phyloP scores from a whole-genome alignment of 2,888 invertebrate species.

The Orgyia antiqua region DNA sequence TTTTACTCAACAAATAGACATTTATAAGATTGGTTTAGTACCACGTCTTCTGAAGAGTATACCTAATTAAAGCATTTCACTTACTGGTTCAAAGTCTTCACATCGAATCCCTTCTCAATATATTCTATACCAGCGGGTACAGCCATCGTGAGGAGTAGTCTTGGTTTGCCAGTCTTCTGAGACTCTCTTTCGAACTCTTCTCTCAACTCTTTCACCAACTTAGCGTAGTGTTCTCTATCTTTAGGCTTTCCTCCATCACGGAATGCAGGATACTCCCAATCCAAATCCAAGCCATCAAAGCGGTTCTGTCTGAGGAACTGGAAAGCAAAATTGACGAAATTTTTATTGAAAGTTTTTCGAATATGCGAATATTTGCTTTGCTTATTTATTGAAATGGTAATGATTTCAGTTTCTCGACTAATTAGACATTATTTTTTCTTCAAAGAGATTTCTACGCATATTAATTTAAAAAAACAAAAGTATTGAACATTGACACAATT shows the following conservation, averaged over 20 bases:
- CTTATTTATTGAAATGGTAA: too few species aligned
- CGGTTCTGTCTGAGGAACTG: conserved; percentile 91
- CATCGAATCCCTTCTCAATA: conserved; percentile 95
- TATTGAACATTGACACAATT: too few species aligned
- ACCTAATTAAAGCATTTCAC: too few species aligned
- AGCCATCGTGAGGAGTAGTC: conserved; percentile 92
- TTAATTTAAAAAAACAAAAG: too few species aligned
- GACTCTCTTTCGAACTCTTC: conserved; percentile 94
- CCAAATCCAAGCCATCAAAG: conserved; percentile 95
- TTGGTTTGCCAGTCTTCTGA: conserved; percentile 87
- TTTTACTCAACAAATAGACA: too few species aligned
- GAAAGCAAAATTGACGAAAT: conserved; percentile 1
- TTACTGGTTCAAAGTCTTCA: conserved; percentile 90
- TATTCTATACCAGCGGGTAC: conserved; percentile 96
- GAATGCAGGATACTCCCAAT: conserved; percentile 94
- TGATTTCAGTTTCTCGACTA: too few species aligned
- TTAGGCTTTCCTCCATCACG: conserved; percentile 88
- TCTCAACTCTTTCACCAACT: conserved; percentile 91
- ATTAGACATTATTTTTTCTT: too few species aligned
- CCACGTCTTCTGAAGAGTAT: too few species aligned
- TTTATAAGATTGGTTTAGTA: too few species aligned
- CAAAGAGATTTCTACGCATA: too few species aligned
- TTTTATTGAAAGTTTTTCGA: neutral
- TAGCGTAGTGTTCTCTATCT: conserved; percentile 92
- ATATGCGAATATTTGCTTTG: neutral